Evolutionary conservation across 2,113 vertebrate genomes (phyloP).

Genomic region (Camelus bactrianus): DNA sequence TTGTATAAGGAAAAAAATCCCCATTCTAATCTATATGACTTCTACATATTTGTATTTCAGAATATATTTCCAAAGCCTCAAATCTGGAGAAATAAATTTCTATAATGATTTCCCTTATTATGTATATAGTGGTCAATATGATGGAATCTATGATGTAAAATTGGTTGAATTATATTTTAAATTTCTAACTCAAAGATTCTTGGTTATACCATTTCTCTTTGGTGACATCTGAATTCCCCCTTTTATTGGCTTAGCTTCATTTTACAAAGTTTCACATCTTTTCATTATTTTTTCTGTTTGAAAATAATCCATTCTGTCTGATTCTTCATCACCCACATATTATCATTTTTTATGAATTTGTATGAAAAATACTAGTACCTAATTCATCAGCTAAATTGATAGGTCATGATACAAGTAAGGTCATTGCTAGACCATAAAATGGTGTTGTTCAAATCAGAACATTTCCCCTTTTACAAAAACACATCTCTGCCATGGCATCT

Average conservation of each 20-base stretch:
- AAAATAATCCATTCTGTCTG: neutral
- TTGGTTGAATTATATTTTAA: neutral
- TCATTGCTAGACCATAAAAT: neutral
- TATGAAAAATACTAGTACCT: neutral
- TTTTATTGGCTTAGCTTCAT: neutral
- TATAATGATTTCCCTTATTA: neutral
- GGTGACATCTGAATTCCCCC: neutral
- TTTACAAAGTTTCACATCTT: neutral
- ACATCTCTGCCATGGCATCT: neutral
- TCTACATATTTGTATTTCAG: neutral
- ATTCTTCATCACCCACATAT: neutral
- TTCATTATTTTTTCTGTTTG: neutral
- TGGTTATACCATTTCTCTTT: neutral
- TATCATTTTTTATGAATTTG: neutral
- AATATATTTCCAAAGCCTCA: neutral
- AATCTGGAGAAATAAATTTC: constrained; percentile 25
- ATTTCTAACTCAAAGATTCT: constrained; percentile 3
- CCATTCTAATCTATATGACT: neutral
- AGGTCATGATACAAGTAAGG: neutral
- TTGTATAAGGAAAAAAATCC: too few species aligned
- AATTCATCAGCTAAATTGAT: neutral
- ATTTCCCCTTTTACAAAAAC: neutral
- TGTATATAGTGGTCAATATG: neutral
- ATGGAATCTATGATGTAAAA: neutral
- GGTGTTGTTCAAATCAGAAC: neutral